Evolutionary conservation across 2,113 vertebrate genomes (phyloP).

Genomic region (Mus pahari): DNA sequence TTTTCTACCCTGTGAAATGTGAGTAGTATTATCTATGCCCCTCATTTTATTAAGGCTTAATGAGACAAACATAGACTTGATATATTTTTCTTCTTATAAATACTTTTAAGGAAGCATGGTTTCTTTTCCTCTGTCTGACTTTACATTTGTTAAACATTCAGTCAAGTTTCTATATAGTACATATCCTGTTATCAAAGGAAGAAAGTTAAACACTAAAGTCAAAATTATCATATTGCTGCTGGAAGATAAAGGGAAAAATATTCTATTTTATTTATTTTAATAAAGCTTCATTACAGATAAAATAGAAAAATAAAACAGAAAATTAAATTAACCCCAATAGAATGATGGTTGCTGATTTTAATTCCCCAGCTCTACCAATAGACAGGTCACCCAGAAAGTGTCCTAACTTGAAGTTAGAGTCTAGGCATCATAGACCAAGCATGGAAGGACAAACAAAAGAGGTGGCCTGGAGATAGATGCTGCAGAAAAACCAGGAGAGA

Average conservation of each 20-base stretch:
- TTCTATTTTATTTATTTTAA: neutral
- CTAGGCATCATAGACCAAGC: neutral
- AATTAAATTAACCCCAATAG: neutral
- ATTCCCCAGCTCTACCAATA: neutral
- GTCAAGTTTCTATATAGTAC: neutral
- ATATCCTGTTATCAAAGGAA: neutral
- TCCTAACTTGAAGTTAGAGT: neutral
- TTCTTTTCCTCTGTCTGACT: neutral
- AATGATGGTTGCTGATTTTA: neutral
- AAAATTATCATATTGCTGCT: neutral
- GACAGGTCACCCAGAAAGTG: neutral
- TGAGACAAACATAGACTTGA: neutral
- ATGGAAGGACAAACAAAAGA: neutral
- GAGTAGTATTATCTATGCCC: neutral
- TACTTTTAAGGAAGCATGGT: neutral
- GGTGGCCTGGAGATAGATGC: neutral
- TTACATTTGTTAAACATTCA: neutral
- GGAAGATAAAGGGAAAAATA: neutral
- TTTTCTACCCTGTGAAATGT: neutral
- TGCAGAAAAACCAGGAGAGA: neutral
- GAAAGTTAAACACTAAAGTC: conserved; percentile 5
- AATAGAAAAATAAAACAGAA: neutral
- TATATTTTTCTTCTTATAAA: conserved; percentile 9
- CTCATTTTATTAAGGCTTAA: neutral
- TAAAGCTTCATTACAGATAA: neutral